These are phyloP conservation scores for Boleophthalmus pectinirostris DNA, from an alignment of 2,113 vertebrate species.

Conservation along the genomic window DNA sequence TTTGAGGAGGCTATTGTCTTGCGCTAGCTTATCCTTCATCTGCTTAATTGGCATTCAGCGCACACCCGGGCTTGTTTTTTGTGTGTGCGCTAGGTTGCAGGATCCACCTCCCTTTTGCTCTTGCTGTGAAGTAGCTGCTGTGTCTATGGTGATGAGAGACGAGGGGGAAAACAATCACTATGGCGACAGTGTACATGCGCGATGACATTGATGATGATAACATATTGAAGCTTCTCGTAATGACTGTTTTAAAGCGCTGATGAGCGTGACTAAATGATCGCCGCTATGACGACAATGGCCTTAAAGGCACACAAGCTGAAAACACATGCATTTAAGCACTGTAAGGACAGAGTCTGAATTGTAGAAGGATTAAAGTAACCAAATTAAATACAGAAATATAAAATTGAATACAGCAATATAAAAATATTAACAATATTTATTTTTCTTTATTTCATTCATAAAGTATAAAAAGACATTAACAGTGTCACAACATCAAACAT, in stretches of 20 bases:
- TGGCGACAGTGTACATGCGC: conserved; percentile 45
- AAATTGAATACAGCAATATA: too few relatives aligned
- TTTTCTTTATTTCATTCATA: too few relatives aligned
- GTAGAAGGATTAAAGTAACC: not conserved
- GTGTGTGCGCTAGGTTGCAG: conserved; percentile 5
- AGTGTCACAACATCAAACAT: too few relatives aligned
- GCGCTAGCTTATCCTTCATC: conserved; percentile 48
- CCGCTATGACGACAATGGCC: conserved; percentile 11
- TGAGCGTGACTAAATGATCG: conserved; percentile 10
- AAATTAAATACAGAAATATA: too few relatives aligned
- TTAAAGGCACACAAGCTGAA: not conserved
- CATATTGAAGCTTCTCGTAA: conserved; percentile 19
- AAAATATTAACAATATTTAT: too few relatives aligned
- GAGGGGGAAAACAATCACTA: conserved; percentile 42
- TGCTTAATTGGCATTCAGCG: conserved; percentile 61
- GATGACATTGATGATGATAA: conserved; percentile 18
- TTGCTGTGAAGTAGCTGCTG: conserved; percentile 31
- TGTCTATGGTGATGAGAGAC: conserved; percentile 57
- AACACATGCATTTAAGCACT: not conserved
- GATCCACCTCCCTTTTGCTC: conserved; percentile 21
- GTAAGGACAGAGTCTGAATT: not conserved
- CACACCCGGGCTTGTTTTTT: conserved; percentile 5
- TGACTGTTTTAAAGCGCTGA: conserved; percentile 7
- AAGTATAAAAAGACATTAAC: too few relatives aligned
- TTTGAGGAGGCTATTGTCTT: conserved; percentile 52